Evolutionary conservation across 2,113 vertebrate species (phyloP).

Genomic region (Columba livia): DNA sequence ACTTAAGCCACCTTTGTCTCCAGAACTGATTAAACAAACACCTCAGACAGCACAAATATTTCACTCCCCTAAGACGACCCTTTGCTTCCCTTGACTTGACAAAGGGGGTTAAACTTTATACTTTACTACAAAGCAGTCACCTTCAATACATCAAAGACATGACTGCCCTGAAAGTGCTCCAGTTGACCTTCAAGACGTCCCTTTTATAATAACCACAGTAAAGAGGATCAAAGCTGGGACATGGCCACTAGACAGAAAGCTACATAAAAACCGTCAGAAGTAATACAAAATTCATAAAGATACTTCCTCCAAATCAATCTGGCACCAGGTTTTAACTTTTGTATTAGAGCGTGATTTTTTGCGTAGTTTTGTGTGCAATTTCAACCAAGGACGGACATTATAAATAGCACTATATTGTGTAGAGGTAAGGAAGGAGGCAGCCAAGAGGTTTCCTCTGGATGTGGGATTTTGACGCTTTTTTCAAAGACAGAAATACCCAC

Average conservation of each 20-base stretch:
- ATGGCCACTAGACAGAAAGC: not conserved
- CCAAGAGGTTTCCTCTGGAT: not conserved
- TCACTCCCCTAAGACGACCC: not conserved
- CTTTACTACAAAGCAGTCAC: not conserved
- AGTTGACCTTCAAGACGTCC: not conserved
- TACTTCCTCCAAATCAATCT: not conserved
- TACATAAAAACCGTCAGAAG: not conserved
- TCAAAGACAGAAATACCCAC: rapidly evolving
- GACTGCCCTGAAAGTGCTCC: not conserved
- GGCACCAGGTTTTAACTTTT: not conserved
- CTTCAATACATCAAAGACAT: not conserved
- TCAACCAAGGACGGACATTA: not conserved
- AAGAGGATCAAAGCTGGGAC: not conserved
- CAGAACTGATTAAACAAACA: not conserved
- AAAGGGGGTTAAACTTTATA: not conserved
- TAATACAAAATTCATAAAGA: not conserved
- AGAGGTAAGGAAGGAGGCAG: not conserved
- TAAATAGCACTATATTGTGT: rapidly evolving
- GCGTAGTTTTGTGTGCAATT: not conserved
- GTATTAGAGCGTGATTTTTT: not conserved
- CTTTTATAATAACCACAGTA: not conserved
- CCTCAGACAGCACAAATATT: not conserved
- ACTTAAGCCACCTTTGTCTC: not conserved
- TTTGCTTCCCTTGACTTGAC: not conserved
- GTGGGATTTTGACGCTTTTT: not conserved